Base-by-base conservation (phyloP, 1,140 invertebrate genomes). In the Bombyx mori region DNA sequence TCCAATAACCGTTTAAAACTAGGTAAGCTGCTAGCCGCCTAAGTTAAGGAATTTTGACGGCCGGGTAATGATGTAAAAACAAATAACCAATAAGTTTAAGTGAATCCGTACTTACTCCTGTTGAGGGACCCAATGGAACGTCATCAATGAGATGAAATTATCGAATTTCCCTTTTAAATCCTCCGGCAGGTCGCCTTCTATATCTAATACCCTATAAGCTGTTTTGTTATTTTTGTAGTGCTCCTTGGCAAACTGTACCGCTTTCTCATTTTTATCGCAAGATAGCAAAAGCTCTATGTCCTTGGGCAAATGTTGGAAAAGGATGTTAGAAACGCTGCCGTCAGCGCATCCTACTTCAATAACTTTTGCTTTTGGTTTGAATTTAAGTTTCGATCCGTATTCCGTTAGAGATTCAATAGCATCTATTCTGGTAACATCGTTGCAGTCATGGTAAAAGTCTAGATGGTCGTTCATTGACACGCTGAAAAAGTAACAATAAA, bases 311-410 rank as follows among this genome's bases (percentile, higher is more conserved):
- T n/a, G 22, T 35, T 46, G 4, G 10, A n/a, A 26, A n/a, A 55
- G 10, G 18, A 46, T 55, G 18, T 18, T 46, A 26, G 54, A 46
- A 44, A 55, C 54, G 42, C 44, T 55, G 18, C 54, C 54, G 12
- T 55, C 54, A 8, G 44, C 54, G 10, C 54, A 45, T 3, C 54
- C 54, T n/a, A 55, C 10, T n/a, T 55, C 54, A 8, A 55, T 46
- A 8, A 55, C 47, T 26, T 22, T 55, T 22, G 12, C 44, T 0
- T n/a, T n/a, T 6, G 45, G 6, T 46, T 55, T 55, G 12, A 44
- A 55, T 8, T 55, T 55, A 10, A 55, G 12, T 55, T 8, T 55
- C 3, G 54, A 22, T 8, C 44, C 12, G 46, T 55, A 55, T 46
- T 55, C 54, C 35, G 45, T 18, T 4, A 55, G 22, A 35, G 44